A percentile compares a stretch with the other conserved stretches of the same genome.
These are phyloP conservation scores for Artemisiospiza belli DNA, from an alignment of 2,113 vertebrate species.

Conservation along the genomic window DNA sequence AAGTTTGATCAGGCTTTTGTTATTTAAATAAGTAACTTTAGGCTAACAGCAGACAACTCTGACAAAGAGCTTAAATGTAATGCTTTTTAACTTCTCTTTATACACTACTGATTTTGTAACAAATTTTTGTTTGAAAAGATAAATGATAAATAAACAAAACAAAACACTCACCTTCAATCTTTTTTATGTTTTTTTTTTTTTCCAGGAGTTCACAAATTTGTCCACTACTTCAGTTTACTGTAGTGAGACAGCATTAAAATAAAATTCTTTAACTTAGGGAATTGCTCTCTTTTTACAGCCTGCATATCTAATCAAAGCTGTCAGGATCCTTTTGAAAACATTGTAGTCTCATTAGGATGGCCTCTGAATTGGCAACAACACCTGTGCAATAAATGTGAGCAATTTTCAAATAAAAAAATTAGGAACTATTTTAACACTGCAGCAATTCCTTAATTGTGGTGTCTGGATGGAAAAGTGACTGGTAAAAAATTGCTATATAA, in stretches of 20 bases:
- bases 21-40: constrained; percentile 1
- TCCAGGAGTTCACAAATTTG: background rate
- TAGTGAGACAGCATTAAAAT: background rate
- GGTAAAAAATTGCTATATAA: background rate
- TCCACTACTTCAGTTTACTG: background rate
- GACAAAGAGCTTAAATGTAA: background rate
- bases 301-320: background rate
- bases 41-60: background rate
- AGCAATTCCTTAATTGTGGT: background rate
- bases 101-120: background rate
- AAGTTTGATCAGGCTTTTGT: background rate
- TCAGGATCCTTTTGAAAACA: background rate
- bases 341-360: background rate
- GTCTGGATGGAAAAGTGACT: background rate
- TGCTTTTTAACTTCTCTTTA: background rate
- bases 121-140: background rate
- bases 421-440: background rate
- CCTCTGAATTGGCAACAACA: background rate
- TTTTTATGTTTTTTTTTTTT: background rate
- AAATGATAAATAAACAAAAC: background rate
- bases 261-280: background rate
- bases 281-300: background rate
- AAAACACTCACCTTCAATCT: background rate
- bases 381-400: background rate
- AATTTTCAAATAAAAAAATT: background rate